Conservation (phyloP, 2,113 vertebrate species). For the Rhodinocichla rosea region DNA sequence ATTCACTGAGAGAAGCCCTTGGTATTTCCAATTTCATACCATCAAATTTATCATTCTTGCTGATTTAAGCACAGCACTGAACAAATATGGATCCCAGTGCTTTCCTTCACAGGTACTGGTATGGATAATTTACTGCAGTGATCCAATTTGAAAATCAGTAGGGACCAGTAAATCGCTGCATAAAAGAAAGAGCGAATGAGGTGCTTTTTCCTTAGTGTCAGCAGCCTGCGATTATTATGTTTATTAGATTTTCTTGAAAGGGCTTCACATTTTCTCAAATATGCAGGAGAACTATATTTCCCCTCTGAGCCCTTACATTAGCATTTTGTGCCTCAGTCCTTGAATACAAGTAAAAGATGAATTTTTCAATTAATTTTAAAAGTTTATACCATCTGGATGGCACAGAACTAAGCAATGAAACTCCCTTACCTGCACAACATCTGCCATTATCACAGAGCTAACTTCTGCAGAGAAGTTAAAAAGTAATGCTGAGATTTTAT, state of each 20-base stretch:
- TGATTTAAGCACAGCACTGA: conserved; percentile 84
- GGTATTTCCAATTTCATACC: conserved; percentile 79
- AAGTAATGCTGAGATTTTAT: conserved; percentile 52
- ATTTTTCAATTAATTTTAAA: conserved; percentile 80
- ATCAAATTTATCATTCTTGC: conserved; percentile 83
- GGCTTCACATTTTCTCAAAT: conserved; percentile 83
- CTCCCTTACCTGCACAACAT: conserved; percentile 53
- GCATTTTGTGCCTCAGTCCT: conserved; percentile 76
- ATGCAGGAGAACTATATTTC: conserved; percentile 79
- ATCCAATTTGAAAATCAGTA: conserved; percentile 84
- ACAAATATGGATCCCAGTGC: conserved; percentile 78
- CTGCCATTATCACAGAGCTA: conserved; percentile 53
- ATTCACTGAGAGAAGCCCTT: conserved; percentile 73
- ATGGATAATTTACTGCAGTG: conserved; percentile 80
- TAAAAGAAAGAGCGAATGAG: conserved; percentile 78
- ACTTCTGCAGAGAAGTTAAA: conserved; percentile 30
- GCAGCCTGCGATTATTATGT: conserved; percentile 80
- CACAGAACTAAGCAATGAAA: conserved; percentile 53
- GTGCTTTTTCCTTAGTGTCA: conserved; percentile 83
- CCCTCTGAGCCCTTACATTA: conserved; percentile 78
- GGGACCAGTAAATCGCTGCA: conserved; percentile 79
- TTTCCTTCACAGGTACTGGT: conserved; percentile 76
- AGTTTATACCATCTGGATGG: conserved; percentile 66
- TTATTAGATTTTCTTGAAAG: conserved; percentile 86
- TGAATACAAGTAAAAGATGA: conserved; percentile 73